These are phyloP conservation scores for Pterocles orientalis DNA, from an alignment of 2,113 vertebrate genomes.

Conservation along the genomic window DNA sequence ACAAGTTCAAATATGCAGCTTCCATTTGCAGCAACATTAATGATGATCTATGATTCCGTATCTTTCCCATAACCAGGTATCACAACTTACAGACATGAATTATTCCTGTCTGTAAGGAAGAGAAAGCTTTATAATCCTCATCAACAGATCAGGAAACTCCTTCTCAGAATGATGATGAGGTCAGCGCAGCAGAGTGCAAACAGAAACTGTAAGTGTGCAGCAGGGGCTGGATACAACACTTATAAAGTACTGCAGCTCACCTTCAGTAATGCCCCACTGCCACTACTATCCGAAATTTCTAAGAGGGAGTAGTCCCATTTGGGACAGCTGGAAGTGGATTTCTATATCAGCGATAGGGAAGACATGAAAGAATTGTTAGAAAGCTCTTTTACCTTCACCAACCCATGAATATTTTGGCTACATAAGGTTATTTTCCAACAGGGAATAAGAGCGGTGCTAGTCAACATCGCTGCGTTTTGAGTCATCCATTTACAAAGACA, in stretches of 20 bases:
- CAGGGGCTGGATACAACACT: neutral
- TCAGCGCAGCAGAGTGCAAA: neutral
- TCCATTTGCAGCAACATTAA: neutral
- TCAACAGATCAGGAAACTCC: neutral
- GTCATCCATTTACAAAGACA: neutral
- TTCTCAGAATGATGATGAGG: neutral
- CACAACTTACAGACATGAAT: neutral
- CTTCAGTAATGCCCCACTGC: neutral
- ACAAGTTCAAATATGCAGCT: neutral
- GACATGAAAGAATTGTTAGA: neutral
- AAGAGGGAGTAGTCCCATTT: neutral
- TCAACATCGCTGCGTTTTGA: neutral
- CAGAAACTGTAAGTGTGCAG: neutral
- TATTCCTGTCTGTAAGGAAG: neutral
- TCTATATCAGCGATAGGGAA: neutral
- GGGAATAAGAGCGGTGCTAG: neutral
- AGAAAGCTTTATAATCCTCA: neutral
- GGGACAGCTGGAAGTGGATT: neutral
- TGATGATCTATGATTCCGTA: neutral
- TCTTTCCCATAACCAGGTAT: neutral
- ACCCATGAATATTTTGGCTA: neutral
- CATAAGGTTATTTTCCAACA: neutral
- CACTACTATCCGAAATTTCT: neutral
- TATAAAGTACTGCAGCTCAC: neutral
- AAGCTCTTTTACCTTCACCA: neutral